Percentiles rank a stretch among this genome's conserved stretches.
Conservation (phyloP, 2,113 vertebrate species). For the Aphelocoma coerulescens region DNA sequence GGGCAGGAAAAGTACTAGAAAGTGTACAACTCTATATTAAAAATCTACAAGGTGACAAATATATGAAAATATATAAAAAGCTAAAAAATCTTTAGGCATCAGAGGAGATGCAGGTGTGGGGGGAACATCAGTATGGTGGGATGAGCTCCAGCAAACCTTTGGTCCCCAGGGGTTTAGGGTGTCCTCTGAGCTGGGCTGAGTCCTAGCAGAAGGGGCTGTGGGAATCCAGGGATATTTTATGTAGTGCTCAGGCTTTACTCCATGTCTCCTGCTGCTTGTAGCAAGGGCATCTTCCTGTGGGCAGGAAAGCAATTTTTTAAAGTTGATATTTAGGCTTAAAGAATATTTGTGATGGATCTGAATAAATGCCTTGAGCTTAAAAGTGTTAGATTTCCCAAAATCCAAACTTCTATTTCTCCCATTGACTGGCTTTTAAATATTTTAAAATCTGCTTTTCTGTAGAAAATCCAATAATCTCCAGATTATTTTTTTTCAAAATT, state of each 20-base stretch:
- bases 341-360: background rate
- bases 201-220: background rate
- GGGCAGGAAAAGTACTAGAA: background rate
- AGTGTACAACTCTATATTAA: background rate
- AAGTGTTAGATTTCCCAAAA: background rate
- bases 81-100: background rate
- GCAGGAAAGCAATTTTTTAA: background rate
- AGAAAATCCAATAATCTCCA: background rate
- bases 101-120: background rate
- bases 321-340: background rate
- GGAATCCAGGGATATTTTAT: background rate
- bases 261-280: background rate
- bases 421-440: background rate
- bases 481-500: background rate
- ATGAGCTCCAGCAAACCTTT: background rate
- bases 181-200: background rate
- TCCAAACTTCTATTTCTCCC: background rate
- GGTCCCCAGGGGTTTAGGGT: background rate
- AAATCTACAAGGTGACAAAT: background rate
- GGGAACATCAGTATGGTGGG: rapidly evolving
- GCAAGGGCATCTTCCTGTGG: background rate
- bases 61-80: background rate
- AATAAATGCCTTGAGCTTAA: background rate
- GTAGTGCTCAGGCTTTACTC: background rate
- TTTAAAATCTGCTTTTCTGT: background rate